Evolutionary conservation across 1,140 invertebrate species (phyloP), one percentile per base, ranked within the genome.

Genomic region (Oncopodura yosiiana): DNA sequence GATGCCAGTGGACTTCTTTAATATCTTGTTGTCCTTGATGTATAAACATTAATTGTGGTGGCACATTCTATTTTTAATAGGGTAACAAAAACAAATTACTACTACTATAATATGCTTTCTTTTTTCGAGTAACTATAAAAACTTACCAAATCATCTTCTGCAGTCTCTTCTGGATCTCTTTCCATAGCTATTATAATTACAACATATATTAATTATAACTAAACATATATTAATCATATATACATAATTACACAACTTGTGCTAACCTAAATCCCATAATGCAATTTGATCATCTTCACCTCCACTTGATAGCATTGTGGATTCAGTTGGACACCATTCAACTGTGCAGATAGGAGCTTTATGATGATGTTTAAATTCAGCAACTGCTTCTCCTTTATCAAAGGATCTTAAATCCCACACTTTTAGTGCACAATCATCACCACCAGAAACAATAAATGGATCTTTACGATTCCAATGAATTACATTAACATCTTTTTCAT

Each of bases 1-100:
- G 80, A 75, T 99, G 96, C 95, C 95, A 99, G 69, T 99, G 96
- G 14, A 98, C 70, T 76, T 99, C 96, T 73, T 99, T 99, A 23
- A 99, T 85, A 66, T 98, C 92, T 48, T 82, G 87, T 70, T 99
- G 94, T 45, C 96, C 96, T 77, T 95, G 89, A 74, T 99, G 96
- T 62, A 99, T 93, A 68, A 99, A 99, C 37, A 99, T 73, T 3
- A 99, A 70, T 70, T 99, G 94, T 1, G 93, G 87, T 32, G 95
- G 94, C 29, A 99, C 70, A 8, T 58, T 46, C 57, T 50, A 12
- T 8, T n/a, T n/a, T n/a, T 19, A 41, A 41, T 8, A 41, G 16
- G 19, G 24, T 29, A 29, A 44, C 3, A 53, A 49, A 14, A 53
- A n/a, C 23, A 9, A 51, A 38, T 36, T n/a, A 41, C 32, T 5